Base-by-base conservation (phyloP, 2,888 invertebrate genomes). In the Syrphus vitripennis region DNA sequence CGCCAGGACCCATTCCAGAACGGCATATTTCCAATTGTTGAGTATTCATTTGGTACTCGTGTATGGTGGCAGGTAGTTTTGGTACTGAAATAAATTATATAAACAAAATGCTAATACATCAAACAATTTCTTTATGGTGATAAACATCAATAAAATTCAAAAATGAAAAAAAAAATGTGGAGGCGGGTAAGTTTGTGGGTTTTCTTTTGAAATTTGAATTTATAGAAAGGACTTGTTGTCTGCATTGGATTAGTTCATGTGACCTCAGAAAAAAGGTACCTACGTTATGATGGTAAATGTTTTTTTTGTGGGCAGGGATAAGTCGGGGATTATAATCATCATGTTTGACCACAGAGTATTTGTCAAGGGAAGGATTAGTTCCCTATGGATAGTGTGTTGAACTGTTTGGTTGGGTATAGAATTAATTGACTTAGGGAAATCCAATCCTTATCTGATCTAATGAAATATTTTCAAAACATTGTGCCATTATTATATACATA, bases 21-120 rank as follows among this genome's bases (percentile, higher is more conserved):
- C 92, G 91, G 88, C 92, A 92, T 86, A 91, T 90, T 87, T 92
- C 92, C 77, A 92, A 88, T 88, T 91, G 90, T 88, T 91, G 92
- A 37, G 90, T 88, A 87, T 90, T 91, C 88, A 92, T 89, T 88
- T 91, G 91, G 93, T 94, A 93, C 93, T 94, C 89, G 93, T 93
- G 94, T 88, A 94, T 89, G 88, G 90, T 92, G 93, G 95, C 93
- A 89, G 93, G 92, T 90, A 95, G 93, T 92, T 95, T 96, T 87
- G 95, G 94, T 88, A 93, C 95, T 95, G 94, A 76, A 94, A 93
- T 69, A 42, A 61, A 67, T 19, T 37, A 16, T 72, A 53, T 10
- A 40, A 37, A 31, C 72, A 61, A 34, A 59, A 4, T 4, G 48
- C 7, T 29, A n/a, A n/a, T 31, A 34, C 57, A 26, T 61, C 12